These are phyloP conservation scores for Dione juno DNA, from an alignment of 2,888 invertebrate genomes.

Conservation along the genomic window DNA sequence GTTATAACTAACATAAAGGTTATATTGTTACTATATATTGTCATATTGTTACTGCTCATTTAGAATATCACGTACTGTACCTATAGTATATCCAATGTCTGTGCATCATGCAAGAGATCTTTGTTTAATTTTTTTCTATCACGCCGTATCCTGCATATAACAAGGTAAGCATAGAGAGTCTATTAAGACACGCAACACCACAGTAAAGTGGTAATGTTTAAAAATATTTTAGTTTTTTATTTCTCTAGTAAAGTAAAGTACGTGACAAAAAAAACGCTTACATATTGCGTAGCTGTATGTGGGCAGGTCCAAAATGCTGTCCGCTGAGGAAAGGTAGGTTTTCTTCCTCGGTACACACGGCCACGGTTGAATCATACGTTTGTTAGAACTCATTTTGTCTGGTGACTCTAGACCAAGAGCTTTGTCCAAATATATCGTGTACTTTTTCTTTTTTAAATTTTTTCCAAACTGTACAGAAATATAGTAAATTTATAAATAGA, in stretches of 20 bases:
- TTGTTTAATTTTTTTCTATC: too few relatives aligned
- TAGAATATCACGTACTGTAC: too few relatives aligned
- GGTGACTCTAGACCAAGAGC: conserved; percentile 61
- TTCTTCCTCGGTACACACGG: conserved; percentile 69
- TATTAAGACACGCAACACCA: too few relatives aligned
- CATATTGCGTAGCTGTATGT: conserved; percentile 65
- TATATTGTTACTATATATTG: too few relatives aligned
- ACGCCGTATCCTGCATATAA: too few relatives aligned
- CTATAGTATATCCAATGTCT: too few relatives aligned
- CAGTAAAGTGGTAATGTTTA: too few relatives aligned
- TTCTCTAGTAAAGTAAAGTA: not conserved
- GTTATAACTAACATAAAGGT: too few relatives aligned
- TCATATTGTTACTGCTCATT: too few relatives aligned
- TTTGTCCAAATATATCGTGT: conserved; percentile 59
- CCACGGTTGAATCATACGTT: conserved; percentile 57
- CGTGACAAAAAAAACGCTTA: conserved; percentile 50
- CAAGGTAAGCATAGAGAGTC: too few relatives aligned
- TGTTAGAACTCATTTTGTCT: conserved; percentile 31
- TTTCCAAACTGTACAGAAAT: conserved; percentile 58
- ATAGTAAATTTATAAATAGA: not conserved
- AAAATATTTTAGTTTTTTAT: too few relatives aligned
- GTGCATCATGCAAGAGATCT: too few relatives aligned
- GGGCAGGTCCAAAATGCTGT: conserved; percentile 73
- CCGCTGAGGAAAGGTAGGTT: conserved; percentile 62
- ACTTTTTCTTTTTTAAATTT: conserved; percentile 60